Evolutionary conservation across 2,888 invertebrate species (phyloP), one percentile per base, ranked within the genome.

Genomic region (Eupeodes luniger): DNA sequence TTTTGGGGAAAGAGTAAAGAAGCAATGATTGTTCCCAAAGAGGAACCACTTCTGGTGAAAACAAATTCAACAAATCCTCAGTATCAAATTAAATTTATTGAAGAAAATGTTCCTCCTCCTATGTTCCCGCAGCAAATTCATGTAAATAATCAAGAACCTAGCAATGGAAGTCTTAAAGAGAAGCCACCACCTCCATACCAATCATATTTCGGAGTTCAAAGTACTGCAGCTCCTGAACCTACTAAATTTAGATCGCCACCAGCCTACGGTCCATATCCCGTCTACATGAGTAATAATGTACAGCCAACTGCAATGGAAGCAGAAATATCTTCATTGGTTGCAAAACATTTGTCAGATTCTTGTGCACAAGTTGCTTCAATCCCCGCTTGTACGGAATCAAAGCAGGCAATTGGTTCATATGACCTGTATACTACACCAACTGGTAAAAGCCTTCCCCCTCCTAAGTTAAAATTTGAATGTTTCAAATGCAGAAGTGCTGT

Each of bases 401-500:
- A 27, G 14, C 57, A 34, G 11, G 11, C 59, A 47, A 34, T 11
- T 10, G 44, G 80, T 5, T 49, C 86, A 4, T 81, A 53, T 34
- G 85, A 86, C 16, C 53, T 61, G 5, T 74, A 64, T 14, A 69
- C 53, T n/a, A 57, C 55, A 16, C 19, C 67, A 7, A 12, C 84
- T 11, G 69, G 49, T 7, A 66, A 34, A 4, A 59, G 47, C 3
- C 36, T 88, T 27, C 84, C 88, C 10, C 11, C 27, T 40, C 83
- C 85, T 3, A 72, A 75, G 51, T 36, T 85, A 14, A 82, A 53
- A 40, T 96, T 69, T 96, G 96, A 93, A 95, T 97, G 97, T 92
- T 95, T 96, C 61, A 96, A 96, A 92, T 97, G 97, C 93, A 95
- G 95, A 91, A 95, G 95, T 55, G 95, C 95, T 90, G 95, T 95